Evolutionary conservation across 1,140 invertebrate species (phyloP).

Genomic region (Ips typographus): DNA sequence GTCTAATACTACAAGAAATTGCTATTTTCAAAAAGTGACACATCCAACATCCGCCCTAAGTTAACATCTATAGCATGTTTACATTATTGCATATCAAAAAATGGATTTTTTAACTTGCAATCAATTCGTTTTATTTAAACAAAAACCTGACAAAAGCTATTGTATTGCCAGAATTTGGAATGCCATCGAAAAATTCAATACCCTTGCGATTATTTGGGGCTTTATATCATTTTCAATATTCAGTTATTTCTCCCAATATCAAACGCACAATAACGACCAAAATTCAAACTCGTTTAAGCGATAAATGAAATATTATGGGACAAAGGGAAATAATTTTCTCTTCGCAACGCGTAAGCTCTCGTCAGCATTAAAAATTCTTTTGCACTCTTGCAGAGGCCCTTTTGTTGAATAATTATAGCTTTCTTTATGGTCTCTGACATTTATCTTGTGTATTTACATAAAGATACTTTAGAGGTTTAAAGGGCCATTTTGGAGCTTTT

Average conservation of each 20-base stretch:
- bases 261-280: constrained; percentile 20
- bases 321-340: constrained; percentile 15
- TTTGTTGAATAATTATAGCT: constrained; percentile 10
- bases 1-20: too few species aligned
- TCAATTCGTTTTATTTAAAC: too few species aligned
- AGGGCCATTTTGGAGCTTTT: constrained; percentile 7
- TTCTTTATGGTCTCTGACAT: constrained; percentile 15
- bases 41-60: too few species aligned
- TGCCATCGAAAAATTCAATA: background rate
- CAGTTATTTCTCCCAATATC: constrained; percentile 22
- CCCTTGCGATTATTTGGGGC: constrained; percentile 12
- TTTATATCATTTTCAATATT: constrained; percentile 25
- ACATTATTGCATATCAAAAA: too few species aligned
- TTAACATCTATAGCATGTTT: too few species aligned
- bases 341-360: background rate
- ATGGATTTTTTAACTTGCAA: too few species aligned
- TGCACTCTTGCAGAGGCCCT: background rate
- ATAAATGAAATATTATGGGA: constrained; percentile 18
- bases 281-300: constrained; percentile 13
- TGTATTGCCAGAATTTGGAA: background rate
- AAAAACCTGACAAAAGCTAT: too few species aligned
- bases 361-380: constrained; percentile 11
- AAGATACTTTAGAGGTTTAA: constrained; percentile 11
- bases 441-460: constrained; percentile 14
- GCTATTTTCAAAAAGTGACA: too few species aligned